These are phyloP conservation scores for human (Homo sapiens) DNA, from an alignment of 2,113 vertebrate genomes.

Conservation along the genomic window GRCh38 chr1:119354001-119354500, in stretches of 20 bases:
- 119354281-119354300: constrained; percentile 69
- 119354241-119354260: constrained; percentile 55
- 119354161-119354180: constrained; percentile 76
- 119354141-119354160: constrained; percentile 79
- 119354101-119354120: constrained; percentile 65
- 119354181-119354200: constrained; percentile 73
- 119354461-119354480: neutral
- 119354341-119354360: constrained; percentile 25
- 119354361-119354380: constrained; percentile 23
- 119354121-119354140: constrained; percentile 80
- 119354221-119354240: constrained; percentile 69
- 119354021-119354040: constrained; percentile 75
- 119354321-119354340: neutral
- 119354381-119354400: neutral
- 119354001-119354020: constrained; percentile 50
- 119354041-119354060: constrained; percentile 79
- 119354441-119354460: neutral
- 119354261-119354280: constrained; percentile 52
- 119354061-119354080: constrained; percentile 72
- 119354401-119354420: constrained; percentile 17
- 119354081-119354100: constrained; percentile 68
- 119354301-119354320: constrained; percentile 31
- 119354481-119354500: constrained; percentile 3
- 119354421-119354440: neutral
- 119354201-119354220: constrained; percentile 74